phyloP scores from a whole-genome alignment of 2,113 vertebrate species.

The Peromyscus polionotus region DNA sequence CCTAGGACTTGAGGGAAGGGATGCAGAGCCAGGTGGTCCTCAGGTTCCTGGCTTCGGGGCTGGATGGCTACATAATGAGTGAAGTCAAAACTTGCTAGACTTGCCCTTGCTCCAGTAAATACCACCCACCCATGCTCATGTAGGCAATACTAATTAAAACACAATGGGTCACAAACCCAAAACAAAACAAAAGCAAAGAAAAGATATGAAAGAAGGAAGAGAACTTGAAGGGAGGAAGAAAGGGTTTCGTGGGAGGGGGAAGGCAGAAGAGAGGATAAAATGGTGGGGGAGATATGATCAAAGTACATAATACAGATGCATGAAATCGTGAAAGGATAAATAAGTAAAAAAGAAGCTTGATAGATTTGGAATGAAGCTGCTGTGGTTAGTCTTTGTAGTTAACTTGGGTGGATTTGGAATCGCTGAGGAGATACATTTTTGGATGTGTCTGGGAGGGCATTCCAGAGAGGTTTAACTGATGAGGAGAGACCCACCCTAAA shows the following conservation, averaged over 20 bases:
- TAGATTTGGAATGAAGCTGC: not conserved
- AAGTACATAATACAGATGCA: not conserved
- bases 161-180: not conserved
- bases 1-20: no score
- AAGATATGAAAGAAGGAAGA: not conserved
- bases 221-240: not conserved
- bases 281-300: not conserved
- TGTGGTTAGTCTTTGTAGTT: not conserved
- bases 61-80: no score
- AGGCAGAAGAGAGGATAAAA: no score
- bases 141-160: not conserved
- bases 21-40: not conserved
- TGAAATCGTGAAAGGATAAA: not conserved
- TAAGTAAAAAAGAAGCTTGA: not conserved
- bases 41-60: not conserved
- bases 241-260: not conserved
- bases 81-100: not conserved
- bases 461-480: not conserved
- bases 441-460: not conserved
- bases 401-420: not conserved
- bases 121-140: not conserved
- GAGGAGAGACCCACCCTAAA: not conserved
- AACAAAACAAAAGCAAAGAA: not conserved
- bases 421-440: not conserved
- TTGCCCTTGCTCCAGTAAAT: not conserved